These are phyloP conservation scores for Dendroctonus ponderosae DNA, from an alignment of 1,140 invertebrate species.

Conservation along the genomic window DNA sequence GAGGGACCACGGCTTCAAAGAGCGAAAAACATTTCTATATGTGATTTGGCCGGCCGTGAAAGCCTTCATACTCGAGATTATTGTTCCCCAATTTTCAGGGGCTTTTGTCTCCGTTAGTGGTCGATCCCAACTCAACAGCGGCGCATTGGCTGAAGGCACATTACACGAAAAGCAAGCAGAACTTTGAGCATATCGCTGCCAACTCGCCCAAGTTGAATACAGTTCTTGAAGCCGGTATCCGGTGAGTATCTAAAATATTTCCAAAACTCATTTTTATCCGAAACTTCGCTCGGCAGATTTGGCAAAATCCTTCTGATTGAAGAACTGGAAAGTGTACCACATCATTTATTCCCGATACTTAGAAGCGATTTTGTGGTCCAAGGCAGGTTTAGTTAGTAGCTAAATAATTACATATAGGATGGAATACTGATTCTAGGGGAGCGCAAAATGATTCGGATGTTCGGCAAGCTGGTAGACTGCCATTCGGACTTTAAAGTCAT, in stretches of 20 bases:
- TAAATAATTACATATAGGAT: neutral
- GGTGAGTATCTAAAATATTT: constrained; percentile 48
- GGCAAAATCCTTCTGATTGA: constrained; percentile 89
- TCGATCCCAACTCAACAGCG: constrained; percentile 87
- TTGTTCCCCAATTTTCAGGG: constrained; percentile 49
- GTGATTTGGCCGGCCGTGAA: too few species aligned
- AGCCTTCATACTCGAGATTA: too few species aligned
- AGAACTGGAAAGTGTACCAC: constrained; percentile 69
- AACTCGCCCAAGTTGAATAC: constrained; percentile 78
- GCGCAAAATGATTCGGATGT: constrained; percentile 67
- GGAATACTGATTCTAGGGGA: constrained; percentile 47
- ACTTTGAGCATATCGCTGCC: constrained; percentile 75
- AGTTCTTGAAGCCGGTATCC: constrained; percentile 80
- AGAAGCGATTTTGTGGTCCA: constrained; percentile 66
- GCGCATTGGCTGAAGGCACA: constrained; percentile 79
- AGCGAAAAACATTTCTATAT: too few species aligned
- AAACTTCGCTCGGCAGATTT: constrained; percentile 61
- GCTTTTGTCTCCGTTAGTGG: constrained; percentile 67
- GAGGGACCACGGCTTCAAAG: too few species aligned
- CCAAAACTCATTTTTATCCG: constrained; percentile 7
- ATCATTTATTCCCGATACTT: constrained; percentile 68
- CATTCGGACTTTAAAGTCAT: constrained; percentile 80
- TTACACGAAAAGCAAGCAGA: constrained; percentile 48
- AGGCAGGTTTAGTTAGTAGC: constrained; percentile 51
- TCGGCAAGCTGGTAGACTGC: constrained; percentile 80